phyloP scores from a whole-genome alignment of 2,888 invertebrate species.

The Tanypteryx hageni region DNA sequence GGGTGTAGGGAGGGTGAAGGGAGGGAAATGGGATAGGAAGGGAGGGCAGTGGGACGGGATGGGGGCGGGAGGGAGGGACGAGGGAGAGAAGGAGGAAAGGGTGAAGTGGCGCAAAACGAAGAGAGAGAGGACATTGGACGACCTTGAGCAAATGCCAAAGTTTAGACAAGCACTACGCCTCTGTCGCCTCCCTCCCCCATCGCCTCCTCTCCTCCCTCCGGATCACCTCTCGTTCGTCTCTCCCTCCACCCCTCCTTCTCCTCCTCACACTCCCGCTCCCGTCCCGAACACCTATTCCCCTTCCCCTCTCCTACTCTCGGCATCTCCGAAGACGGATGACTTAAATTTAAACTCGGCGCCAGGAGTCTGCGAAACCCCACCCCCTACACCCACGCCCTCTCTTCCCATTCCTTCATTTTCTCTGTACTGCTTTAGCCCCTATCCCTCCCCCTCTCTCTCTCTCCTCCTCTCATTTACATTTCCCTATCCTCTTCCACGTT shows the following conservation, averaged over 20 bases:
- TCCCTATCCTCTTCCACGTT: background rate
- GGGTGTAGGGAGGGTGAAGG: background rate
- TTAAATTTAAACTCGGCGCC: constrained; percentile 63
- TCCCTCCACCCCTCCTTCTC: background rate
- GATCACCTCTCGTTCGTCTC: background rate
- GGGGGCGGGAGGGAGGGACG: background rate
- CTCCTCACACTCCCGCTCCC: background rate
- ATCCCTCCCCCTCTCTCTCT: background rate
- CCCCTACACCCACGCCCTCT: constrained; percentile 24
- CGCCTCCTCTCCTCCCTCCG: background rate
- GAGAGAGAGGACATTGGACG: constrained; percentile 53
- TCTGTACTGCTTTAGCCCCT: background rate
- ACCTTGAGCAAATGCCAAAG: constrained; percentile 62
- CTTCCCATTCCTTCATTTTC: constrained; percentile 20
- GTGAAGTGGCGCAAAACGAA: background rate
- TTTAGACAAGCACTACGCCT: constrained; percentile 56
- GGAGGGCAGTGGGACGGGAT: constrained; percentile 28
- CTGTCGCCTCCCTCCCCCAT: background rate
- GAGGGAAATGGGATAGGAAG: constrained; percentile 38
- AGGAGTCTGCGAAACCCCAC: constrained; percentile 49
- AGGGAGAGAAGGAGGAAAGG: background rate
- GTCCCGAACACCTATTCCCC: background rate
- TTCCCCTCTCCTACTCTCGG: background rate
- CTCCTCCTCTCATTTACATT: background rate
- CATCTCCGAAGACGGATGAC: constrained; percentile 56